Evolutionary conservation across 2,888 invertebrate genomes (phyloP), one percentile per base, ranked within the genome.

Genomic region (Melanotus villosus): DNA sequence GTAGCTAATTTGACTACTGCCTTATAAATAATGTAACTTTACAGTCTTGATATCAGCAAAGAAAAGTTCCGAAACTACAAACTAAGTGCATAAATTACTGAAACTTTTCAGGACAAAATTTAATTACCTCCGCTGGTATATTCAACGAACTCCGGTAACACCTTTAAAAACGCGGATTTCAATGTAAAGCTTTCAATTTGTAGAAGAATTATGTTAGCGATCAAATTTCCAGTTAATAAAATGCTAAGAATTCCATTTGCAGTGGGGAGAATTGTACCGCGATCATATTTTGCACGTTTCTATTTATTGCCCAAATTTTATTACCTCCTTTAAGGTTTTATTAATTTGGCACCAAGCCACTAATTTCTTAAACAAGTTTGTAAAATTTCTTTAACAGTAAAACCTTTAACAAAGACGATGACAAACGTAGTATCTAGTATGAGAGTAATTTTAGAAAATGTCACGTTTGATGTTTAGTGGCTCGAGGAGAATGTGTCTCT

Each of bases 71-170:
- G 10, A 64, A 30, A 52, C 45, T 65, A 56, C 7, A 34, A 65
- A 65, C 56, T 56, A 65, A 65, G 41, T 43, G 34, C 43, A 54
- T 56, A 65, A 65, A 65, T 65, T 65, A 36, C 26, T 23, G 12
- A 43, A 45, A 23, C 26, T 65, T 57, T 45, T n/a, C 34, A 10
- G 19, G n/a, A 47, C 26, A 19, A 54, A 63, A 63, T 54, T 63
- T 63, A 63, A 56, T 65, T 65, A 65, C 41, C 45, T 57, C 36
- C 14, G 16, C 60, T 9, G 9, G 14, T 38, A 5, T 26, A 5
- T 26, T 26, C 45, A 5, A 14, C 18, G 56, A 14, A 32, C 18
- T 32, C 23, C 7, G 10, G 52, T 18, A 32, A 30, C 52, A 32
- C 32, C 23, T 52, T 50, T 30, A 32, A 32, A 52, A 38, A 56